Conservation (phyloP, 2,797 vertebrate genomes). For the Parotocinclus haroldoi region DNA sequence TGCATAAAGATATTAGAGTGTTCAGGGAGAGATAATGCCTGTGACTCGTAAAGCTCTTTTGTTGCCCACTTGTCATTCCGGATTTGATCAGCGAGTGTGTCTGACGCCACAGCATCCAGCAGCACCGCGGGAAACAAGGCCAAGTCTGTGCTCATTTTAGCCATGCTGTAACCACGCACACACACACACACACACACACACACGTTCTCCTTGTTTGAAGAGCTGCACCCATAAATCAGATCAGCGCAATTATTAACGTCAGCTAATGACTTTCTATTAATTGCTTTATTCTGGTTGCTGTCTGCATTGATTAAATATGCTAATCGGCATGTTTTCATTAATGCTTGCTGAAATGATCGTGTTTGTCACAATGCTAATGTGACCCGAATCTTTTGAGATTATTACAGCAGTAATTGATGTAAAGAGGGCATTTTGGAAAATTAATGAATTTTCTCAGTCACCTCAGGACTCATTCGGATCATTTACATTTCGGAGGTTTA, state of each 20-base stretch:
- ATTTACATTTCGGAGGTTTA: slow-evolving; percentile 16
- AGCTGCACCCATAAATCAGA: slow-evolving; percentile 26
- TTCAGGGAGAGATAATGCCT: slow-evolving; percentile 58
- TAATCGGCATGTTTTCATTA: slow-evolving; percentile 41
- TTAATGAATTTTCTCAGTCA: slow-evolving; percentile 26
- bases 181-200: no score
- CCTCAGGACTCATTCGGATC: slow-evolving; percentile 23
- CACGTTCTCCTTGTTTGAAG: neutral
- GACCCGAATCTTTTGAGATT: slow-evolving; percentile 33
- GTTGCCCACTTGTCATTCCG: slow-evolving; percentile 72
- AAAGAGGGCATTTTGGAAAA: slow-evolving; percentile 37
- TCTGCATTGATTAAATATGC: slow-evolving; percentile 26
- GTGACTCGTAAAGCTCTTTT: slow-evolving; percentile 64
- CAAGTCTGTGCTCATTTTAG: slow-evolving; percentile 60
- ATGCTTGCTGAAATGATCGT: slow-evolving; percentile 27
- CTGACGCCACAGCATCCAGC: slow-evolving; percentile 65
- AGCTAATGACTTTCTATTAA: slow-evolving; percentile 32
- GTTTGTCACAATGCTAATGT: slow-evolving; percentile 34
- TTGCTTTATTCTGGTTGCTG: slow-evolving; percentile 17
- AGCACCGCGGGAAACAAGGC: slow-evolving; percentile 65
- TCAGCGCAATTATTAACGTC: slow-evolving; percentile 28
- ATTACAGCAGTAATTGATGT: slow-evolving; percentile 36
- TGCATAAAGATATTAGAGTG: slow-evolving; percentile 59
- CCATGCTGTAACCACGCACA: slow-evolving; percentile 1
- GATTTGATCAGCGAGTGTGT: slow-evolving; percentile 68